Percentiles rank a stretch among this genome's conserved stretches.
These are phyloP conservation scores for Hydraecia micacea DNA, from an alignment of 2,888 invertebrate species.

Conservation along the genomic window DNA sequence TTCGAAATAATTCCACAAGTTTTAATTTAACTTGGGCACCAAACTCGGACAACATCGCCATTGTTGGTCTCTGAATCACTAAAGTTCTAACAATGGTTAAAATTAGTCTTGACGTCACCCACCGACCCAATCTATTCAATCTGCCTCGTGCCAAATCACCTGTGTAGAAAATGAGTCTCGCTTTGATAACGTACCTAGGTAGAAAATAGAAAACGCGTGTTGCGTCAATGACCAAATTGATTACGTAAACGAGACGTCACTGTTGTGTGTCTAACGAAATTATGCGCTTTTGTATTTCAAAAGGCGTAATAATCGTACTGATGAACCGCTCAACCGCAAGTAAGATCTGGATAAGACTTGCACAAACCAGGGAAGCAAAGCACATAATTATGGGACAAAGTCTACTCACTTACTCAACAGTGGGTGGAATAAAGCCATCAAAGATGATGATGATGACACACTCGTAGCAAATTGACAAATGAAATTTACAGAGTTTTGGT, in stretches of 20 bases:
- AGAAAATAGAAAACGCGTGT: constrained; percentile 34
- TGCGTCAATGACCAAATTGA: constrained; percentile 44
- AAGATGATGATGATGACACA: neutral
- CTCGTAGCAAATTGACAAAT: neutral
- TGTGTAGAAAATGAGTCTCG: constrained; percentile 47
- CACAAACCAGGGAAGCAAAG: neutral
- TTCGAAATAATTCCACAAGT: neutral
- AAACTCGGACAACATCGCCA: constrained; percentile 26
- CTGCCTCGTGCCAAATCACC: constrained; percentile 46
- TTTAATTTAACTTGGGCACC: constrained; percentile 5
- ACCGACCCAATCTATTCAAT: constrained; percentile 27
- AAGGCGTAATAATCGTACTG: constrained; percentile 7
- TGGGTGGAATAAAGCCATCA: neutral
- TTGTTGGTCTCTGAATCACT: constrained; percentile 28
- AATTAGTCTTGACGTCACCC: constrained; percentile 51
- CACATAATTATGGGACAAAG: neutral
- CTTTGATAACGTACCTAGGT: constrained; percentile 43
- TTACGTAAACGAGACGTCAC: constrained; percentile 38
- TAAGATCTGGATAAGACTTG: neutral
- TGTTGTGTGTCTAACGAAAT: constrained; percentile 8
- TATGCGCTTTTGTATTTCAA: constrained; percentile 5
- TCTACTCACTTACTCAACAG: neutral
- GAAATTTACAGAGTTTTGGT: neutral
- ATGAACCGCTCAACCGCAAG: neutral
- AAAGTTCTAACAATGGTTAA: constrained; percentile 37